Conservation (phyloP, 2,113 vertebrate genomes). For the Strix aluco region DNA sequence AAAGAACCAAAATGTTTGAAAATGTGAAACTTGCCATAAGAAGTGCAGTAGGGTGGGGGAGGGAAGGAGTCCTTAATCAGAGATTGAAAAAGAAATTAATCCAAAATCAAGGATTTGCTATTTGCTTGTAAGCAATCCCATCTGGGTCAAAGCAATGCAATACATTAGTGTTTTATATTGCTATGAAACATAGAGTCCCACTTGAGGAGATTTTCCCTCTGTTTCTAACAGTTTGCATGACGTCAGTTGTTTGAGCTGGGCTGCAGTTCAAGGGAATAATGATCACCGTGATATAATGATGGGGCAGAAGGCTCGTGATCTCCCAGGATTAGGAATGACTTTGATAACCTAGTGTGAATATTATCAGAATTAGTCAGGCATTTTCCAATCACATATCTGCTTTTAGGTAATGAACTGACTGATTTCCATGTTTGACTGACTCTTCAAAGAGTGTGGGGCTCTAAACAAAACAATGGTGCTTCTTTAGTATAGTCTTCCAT, state of each 20-base stretch:
- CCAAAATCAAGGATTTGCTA: not conserved
- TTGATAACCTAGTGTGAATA: not conserved
- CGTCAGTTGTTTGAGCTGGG: not conserved
- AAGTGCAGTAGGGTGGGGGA: fast-evolving
- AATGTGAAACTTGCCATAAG: not conserved
- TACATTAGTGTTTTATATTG: not conserved
- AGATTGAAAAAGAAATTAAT: not conserved
- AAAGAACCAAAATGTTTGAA: not conserved
- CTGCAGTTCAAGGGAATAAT: not conserved
- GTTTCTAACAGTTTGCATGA: not conserved
- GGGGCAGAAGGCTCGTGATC: not conserved
- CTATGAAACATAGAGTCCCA: not conserved
- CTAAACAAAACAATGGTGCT: not conserved
- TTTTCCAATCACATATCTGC: not conserved
- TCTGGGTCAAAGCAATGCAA: not conserved
- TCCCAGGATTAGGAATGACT: not conserved
- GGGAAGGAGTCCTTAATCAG: not conserved
- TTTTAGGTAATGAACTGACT: not conserved
- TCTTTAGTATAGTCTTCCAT: not conserved
- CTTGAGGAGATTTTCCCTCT: not conserved
- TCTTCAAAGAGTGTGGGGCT: not conserved
- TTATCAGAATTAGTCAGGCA: not conserved
- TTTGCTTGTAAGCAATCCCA: not conserved
- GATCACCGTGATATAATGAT: not conserved
- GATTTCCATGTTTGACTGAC: not conserved